Conservation (phyloP, 53 echinoderm and acorn worm species). For the Zoroaster sp. region DNA sequence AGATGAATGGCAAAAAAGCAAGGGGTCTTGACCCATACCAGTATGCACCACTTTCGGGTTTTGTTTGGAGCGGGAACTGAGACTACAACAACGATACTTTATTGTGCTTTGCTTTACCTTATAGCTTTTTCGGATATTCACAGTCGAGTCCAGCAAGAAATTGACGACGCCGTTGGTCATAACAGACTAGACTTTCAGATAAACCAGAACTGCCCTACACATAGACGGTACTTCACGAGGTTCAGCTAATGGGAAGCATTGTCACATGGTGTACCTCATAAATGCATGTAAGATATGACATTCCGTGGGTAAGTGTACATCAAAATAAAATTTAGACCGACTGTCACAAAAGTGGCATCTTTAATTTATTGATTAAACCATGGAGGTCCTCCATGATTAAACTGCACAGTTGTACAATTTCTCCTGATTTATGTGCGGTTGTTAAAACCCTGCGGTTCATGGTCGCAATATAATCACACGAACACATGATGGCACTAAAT, state of each 20-base stretch:
- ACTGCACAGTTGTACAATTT: too few relatives aligned
- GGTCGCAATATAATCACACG: too few relatives aligned
- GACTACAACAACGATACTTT: conserved; percentile 64
- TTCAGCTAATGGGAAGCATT: conserved; percentile 23
- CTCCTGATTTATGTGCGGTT: too few relatives aligned
- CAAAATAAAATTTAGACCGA: too few relatives aligned
- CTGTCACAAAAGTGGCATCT: too few relatives aligned
- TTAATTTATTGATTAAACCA: too few relatives aligned
- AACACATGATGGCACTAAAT: too few relatives aligned
- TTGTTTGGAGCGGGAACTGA: conserved; percentile 77
- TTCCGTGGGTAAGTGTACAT: conserved; percentile 53
- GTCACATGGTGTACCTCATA: conserved; percentile 33
- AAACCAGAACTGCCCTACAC: conserved; percentile 58
- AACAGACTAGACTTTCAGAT: conserved; percentile 52
- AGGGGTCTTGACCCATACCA: conserved; percentile 5
- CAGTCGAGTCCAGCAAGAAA: conserved; percentile 52
- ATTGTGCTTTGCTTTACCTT: conserved; percentile 63
- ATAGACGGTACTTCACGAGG: conserved; percentile 31
- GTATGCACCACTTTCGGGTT: conserved; percentile 57
- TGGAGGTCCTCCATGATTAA: too few relatives aligned
- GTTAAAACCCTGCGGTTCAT: too few relatives aligned
- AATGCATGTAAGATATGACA: conserved; percentile 43
- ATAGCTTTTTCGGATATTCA: conserved; percentile 65
- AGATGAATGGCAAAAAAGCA: conserved; percentile 17
- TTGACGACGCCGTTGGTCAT: conserved; percentile 60